These are phyloP conservation scores for Tortricodes alternella DNA, from an alignment of 2,888 invertebrate species.

Conservation along the genomic window DNA sequence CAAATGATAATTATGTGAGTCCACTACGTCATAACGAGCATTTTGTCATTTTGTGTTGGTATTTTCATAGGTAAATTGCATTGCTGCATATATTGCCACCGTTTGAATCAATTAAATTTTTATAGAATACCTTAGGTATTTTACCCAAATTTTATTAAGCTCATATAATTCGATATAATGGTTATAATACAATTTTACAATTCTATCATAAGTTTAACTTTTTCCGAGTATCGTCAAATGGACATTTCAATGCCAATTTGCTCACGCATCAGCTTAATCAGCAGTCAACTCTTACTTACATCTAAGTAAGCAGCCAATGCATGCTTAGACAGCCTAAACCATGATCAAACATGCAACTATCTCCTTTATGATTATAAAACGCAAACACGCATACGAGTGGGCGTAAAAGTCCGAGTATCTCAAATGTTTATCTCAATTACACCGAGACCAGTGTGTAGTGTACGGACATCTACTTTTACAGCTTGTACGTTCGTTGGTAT, in stretches of 20 bases:
- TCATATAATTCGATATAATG: neutral
- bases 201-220: too few relatives aligned
- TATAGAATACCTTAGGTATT: too few relatives aligned
- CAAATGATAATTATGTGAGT: neutral
- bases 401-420: slow-evolving; percentile 12
- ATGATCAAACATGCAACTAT: slow-evolving; percentile 20
- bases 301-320: neutral
- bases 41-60: neutral
- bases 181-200: neutral
- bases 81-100: too few relatives aligned
- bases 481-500: neutral
- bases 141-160: neutral
- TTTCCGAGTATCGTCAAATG: too few relatives aligned
- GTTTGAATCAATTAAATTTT: neutral
- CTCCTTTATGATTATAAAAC: slow-evolving; percentile 25
- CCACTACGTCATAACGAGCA: neutral
- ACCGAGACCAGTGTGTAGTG: slow-evolving; percentile 12
- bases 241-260: too few relatives aligned
- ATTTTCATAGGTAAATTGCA: neutral
- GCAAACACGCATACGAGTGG: slow-evolving; percentile 14
- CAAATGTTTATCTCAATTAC: slow-evolving; percentile 22
- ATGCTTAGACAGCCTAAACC: slow-evolving; percentile 6
- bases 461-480: neutral
- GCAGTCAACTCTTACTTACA: neutral
- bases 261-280: too few relatives aligned